Base-by-base conservation (phyloP, 2,113 vertebrate genomes). In the Oreochromis spilurus region DNA sequence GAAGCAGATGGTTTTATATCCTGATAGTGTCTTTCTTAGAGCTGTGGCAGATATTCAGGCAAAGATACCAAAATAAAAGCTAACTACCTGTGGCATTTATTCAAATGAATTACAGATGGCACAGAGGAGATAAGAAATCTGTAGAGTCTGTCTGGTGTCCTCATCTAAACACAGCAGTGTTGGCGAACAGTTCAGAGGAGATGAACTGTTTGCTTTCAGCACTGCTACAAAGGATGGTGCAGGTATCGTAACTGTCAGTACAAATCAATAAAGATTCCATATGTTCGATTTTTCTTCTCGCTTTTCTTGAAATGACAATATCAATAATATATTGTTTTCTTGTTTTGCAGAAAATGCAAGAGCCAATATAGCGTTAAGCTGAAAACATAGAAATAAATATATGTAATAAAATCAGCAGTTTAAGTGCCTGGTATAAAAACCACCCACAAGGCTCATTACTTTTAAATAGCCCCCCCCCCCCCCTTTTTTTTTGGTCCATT, bases 1-100 rank as follows among this genome's bases (percentile, higher is more conserved):
- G 83, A 26, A 83, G 84, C 91, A 93, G 91, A 89, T 90, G 92
- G 48, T 88, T 92, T 94, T 29, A 87, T 94, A 52, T 90, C 62
- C 26, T 3, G 84, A 83, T 90, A 89, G 21, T 4, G 45, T 87
- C 55, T 70, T 79, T 86, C 84, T 88, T 45, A 24, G 81, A 92
- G 83, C 91, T 78, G 79, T 88, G 72, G 86, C 86, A 67, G 83
- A 75, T 88, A 80, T 85, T 77, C 78, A 72, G 67, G 62, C 84
- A 70, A 16, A 40, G 86, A 88, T 84, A 81, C 83, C 58, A 88
- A 87, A 89, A 52, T 89, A 48, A 13, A 70, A 72, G 79, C 86
- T 82, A 89, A 84, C 70, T 85, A 90, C 88, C 82, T 90, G 91
- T 91, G 87, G 89, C 84, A 87, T 87, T 93, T 21, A 92, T 93